Percentiles rank a stretch among this genome's conserved stretches.
Evolutionary conservation across 2,797 vertebrate genomes (phyloP).

Genomic region (Phoxinus dragarum): DNA sequence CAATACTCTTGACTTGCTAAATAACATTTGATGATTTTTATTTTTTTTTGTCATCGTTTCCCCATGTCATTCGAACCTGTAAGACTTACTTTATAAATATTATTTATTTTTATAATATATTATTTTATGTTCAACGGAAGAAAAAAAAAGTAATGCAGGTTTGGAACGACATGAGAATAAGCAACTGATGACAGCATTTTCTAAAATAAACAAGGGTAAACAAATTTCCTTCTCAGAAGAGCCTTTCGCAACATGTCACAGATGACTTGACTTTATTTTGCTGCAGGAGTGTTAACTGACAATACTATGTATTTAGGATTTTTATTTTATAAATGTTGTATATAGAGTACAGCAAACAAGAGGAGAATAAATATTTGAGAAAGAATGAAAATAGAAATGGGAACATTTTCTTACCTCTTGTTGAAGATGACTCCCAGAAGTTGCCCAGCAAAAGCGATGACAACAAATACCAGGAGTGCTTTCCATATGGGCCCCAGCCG

Average conservation of each 20-base stretch:
- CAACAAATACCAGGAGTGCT: constrained; percentile 83
- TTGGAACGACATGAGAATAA: neutral
- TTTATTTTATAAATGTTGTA: neutral
- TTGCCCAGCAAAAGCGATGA: constrained; percentile 85
- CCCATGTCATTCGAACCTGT: neutral
- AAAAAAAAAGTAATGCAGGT: neutral
- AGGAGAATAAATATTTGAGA: neutral
- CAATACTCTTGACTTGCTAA: neutral
- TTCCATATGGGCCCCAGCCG: constrained; percentile 80
- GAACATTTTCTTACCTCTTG: constrained; percentile 77
- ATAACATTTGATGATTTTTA: neutral
- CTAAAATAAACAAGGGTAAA: neutral
- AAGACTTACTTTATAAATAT: neutral
- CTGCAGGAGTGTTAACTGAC: neutral
- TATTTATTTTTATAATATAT: neutral
- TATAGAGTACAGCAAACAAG: neutral
- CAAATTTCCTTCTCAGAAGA: neutral
- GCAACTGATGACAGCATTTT: neutral
- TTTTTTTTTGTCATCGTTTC: too few relatives aligned
- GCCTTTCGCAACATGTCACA: neutral
- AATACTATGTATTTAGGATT: too few relatives aligned
- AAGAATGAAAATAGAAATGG: neutral
- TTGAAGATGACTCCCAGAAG: constrained; percentile 85
- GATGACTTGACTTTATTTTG: neutral
- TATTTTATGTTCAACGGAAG: neutral